phyloP scores from a whole-genome alignment of 2,888 invertebrate genomes.

The Busseola fusca region DNA sequence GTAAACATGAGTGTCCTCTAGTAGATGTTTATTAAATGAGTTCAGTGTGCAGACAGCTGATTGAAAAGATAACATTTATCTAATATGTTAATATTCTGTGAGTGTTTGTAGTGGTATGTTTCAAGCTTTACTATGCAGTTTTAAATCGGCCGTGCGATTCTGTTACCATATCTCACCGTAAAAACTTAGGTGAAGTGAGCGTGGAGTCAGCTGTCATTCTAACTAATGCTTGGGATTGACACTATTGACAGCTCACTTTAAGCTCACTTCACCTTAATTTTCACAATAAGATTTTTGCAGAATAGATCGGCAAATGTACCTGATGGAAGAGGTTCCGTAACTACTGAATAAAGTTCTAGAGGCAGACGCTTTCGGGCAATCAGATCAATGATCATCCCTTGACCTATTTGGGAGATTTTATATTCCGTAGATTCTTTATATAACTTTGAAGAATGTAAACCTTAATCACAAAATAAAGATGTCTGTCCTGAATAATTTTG shows the following conservation, averaged over 20 bases:
- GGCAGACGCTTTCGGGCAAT: neutral
- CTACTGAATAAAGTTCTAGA: neutral
- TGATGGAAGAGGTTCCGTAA: neutral
- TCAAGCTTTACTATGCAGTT: neutral
- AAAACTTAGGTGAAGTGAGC: no score
- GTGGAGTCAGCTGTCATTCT: no score
- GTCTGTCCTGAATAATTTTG: neutral
- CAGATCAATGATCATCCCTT: neutral
- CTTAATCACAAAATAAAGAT: neutral
- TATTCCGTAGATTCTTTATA: neutral
- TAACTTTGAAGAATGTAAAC: neutral
- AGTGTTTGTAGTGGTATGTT: neutral
- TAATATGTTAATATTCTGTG: constrained; percentile 36
- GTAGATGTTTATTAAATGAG: constrained; percentile 39
- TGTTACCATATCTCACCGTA: no score
- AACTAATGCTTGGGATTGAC: no score
- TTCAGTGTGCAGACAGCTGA: constrained; percentile 38
- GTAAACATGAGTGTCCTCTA: neutral
- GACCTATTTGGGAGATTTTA: neutral
- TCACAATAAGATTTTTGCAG: no score
- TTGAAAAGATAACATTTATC: constrained; percentile 40
- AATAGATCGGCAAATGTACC: neutral
- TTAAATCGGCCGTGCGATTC: neutral
- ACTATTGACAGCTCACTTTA: no score
- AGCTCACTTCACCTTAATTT: no score